Percentiles rank a stretch among this genome's conserved stretches.
Evolutionary conservation across 1,140 invertebrate species (phyloP).

Genomic region (Orchestia grillus): DNA sequence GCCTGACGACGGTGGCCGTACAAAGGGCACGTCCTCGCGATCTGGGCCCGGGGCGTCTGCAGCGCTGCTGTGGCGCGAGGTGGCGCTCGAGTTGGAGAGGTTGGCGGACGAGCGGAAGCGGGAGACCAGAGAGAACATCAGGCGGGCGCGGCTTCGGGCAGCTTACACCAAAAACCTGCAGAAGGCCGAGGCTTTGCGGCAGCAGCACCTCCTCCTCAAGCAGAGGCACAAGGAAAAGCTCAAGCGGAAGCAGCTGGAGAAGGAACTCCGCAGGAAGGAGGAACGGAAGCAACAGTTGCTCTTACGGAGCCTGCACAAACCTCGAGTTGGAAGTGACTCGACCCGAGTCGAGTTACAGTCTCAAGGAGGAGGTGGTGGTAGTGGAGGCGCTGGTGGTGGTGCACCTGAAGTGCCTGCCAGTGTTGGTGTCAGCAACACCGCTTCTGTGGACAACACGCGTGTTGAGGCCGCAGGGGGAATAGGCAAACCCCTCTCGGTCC

Average conservation of each 20-base stretch:
- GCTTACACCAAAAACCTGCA: neutral
- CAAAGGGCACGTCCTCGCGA: too few species aligned
- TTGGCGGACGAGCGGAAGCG: neutral
- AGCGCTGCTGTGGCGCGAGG: neutral
- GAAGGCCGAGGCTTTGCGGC: neutral
- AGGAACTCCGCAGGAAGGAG: neutral
- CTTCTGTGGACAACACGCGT: neutral
- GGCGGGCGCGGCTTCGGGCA: neutral
- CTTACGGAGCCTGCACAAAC: neutral
- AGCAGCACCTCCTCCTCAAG: neutral
- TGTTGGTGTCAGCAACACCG: neutral
- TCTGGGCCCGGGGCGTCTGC: neutral
- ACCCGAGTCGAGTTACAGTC: neutral
- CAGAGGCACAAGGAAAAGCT: neutral
- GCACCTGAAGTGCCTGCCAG: neutral
- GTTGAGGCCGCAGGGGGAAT: neutral
- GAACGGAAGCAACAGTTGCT: neutral
- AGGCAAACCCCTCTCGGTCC: neutral
- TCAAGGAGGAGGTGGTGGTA: neutral
- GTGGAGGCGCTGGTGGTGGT: neutral
- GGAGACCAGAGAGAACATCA: slow-evolving; percentile 19
- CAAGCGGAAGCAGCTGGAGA: neutral
- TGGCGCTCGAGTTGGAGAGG: neutral
- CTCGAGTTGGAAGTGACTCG: neutral
- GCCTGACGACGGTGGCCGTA: too few species aligned